Evolutionary conservation across 2,113 vertebrate genomes (phyloP).

Genomic region (Ovibos moschatus): DNA sequence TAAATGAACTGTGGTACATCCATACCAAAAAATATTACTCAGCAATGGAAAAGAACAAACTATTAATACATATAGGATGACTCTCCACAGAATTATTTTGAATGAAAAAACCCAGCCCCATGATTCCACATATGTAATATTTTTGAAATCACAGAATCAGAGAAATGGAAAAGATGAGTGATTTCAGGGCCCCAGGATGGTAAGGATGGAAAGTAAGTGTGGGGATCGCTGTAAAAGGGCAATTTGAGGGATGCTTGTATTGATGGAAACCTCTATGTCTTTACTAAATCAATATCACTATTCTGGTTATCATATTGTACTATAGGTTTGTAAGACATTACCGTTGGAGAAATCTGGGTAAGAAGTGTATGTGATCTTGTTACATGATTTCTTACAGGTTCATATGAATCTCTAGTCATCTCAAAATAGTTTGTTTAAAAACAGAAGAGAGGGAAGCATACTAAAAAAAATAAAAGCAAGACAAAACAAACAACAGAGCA

Average conservation of each 20-base stretch:
- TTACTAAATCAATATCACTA: background rate
- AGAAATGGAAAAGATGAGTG: background rate
- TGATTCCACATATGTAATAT: background rate
- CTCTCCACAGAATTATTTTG: background rate
- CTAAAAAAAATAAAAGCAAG: background rate
- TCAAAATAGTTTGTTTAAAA: constrained; percentile 1
- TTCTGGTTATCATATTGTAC: background rate
- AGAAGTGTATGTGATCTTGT: rapidly evolving
- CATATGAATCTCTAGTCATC: background rate
- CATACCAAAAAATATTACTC: background rate
- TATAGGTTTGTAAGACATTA: background rate
- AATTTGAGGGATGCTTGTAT: background rate
- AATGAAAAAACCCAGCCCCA: background rate
- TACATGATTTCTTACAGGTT: background rate
- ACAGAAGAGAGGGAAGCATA: background rate
- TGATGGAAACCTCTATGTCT: background rate
- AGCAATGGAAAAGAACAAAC: background rate
- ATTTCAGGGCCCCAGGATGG: background rate
- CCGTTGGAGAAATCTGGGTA: background rate
- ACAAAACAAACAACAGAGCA: background rate
- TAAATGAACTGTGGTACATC: background rate
- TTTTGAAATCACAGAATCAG: background rate
- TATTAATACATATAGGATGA: background rate
- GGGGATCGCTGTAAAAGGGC: background rate
- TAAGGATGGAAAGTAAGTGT: background rate